Evolutionary conservation across 2,113 vertebrate species (phyloP), one percentile per base, ranked within the genome.

Genomic region (Takifugu bimaculatus): DNA sequence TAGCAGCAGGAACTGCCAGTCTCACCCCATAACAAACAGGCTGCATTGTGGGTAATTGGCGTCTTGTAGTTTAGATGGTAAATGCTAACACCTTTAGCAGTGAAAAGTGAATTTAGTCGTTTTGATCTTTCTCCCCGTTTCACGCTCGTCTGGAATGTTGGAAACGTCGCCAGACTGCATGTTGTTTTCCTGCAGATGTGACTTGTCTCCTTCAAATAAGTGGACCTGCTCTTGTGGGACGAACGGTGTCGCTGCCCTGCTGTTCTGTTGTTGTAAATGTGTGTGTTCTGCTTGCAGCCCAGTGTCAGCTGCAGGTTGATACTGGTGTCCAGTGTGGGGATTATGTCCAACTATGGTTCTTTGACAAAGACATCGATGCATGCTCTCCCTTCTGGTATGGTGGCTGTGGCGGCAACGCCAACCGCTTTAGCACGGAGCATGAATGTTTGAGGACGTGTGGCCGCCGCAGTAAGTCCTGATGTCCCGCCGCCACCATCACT

Each of bases 341-440:
- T 27, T 88, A 53, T 82, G 63, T 73, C 58, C 70, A 53, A 7
- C 57, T n/a, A 3, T 92, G 88, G 90, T 90, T 84, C 78, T 91
- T 87, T 89, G 82, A 91, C 70, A 52, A 28, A 53, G 54, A 14
- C 50, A 0, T 83, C 39, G 74, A 54, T 86, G 87, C 83, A 85
- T 92, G 91, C 74, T 50, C 61, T 5, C 64, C 39, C 28, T 91
- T 92, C 88, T 92, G 88, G 87, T 92, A 78, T 7, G 87, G 90
- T 2, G 83, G 90, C 53, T 92, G 91, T 25, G 73, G 64, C 13
- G 89, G 89, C 2, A 92, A 92, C 72, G 70, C 69, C 55, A 92
- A 91, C 70, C 81, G 79, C 69, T 85, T 85, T 82, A 69, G 59
- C 35, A 60, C 80, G 5, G 80, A 82, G 13, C 0, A 15, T 13